These are phyloP conservation scores for Carlito syrichta DNA, from an alignment of 2,113 vertebrate species.

Conservation along the genomic window DNA sequence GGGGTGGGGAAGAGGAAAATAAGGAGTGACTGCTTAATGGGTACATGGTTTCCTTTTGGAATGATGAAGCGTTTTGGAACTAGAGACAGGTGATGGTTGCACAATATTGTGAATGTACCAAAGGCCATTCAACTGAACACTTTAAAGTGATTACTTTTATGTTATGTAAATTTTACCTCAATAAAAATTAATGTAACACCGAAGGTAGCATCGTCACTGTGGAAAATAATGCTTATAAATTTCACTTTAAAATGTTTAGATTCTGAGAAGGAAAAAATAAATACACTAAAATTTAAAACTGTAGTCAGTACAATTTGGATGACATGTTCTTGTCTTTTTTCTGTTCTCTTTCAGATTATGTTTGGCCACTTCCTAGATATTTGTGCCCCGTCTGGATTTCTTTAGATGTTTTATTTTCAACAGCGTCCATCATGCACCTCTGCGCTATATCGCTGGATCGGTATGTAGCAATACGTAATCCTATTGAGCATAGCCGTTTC, in stretches of 20 bases:
- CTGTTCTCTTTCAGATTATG: slow-evolving; percentile 90
- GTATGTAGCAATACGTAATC: slow-evolving; percentile 98
- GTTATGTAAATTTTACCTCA: neutral
- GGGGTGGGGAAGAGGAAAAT: rapidly evolving
- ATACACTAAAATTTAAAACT: neutral
- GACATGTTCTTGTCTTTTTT: slow-evolving; percentile 69
- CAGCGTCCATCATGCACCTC: slow-evolving; percentile 99
- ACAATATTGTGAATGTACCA: neutral
- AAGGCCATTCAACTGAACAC: neutral
- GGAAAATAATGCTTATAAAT: neutral
- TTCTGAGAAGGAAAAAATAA: neutral
- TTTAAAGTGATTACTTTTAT: neutral
- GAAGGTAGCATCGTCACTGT: neutral
- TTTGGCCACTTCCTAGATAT: slow-evolving; percentile 94
- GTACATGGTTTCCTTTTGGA: neutral
- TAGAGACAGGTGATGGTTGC: neutral
- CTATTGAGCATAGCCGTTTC: slow-evolving; percentile 99
- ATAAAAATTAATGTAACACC: neutral
- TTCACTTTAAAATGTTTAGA: neutral
- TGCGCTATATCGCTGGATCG: slow-evolving; percentile 99
- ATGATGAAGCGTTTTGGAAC: neutral
- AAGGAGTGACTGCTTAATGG: neutral
- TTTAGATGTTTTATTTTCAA: slow-evolving; percentile 98
- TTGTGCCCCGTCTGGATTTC: slow-evolving; percentile 99
- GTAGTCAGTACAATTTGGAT: neutral